Percentiles rank a stretch among this genome's conserved stretches.
These are phyloP conservation scores for Philaenus spumarius DNA, from an alignment of 1,140 invertebrate genomes.

Conservation along the genomic window DNA sequence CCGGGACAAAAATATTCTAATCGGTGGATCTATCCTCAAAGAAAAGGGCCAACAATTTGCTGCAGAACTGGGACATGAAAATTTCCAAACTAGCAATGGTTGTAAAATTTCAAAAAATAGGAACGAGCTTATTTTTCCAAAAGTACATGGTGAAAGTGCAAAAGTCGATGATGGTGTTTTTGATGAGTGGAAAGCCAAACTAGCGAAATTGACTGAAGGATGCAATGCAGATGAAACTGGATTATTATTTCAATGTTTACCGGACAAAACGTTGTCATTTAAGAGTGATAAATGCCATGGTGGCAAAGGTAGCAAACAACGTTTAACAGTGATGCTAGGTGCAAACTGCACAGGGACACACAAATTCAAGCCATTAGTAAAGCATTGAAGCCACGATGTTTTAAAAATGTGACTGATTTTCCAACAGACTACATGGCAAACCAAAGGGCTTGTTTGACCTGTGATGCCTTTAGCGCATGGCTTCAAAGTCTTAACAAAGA, in stretches of 20 bases:
- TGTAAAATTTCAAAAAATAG: too few species aligned
- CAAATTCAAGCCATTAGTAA: slow-evolving; percentile 37
- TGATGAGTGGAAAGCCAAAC: neutral
- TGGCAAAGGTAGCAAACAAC: slow-evolving; percentile 38
- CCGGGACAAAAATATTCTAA: too few species aligned
- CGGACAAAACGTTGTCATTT: slow-evolving; percentile 35
- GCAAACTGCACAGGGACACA: slow-evolving; percentile 37
- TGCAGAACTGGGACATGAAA: too few species aligned
- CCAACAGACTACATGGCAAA: too few species aligned
- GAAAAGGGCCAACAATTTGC: too few species aligned
- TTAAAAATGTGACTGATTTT: too few species aligned
- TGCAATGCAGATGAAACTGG: neutral
- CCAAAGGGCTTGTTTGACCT: too few species aligned
- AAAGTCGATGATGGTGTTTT: neutral
- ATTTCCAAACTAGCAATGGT: too few species aligned
- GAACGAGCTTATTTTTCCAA: neutral
- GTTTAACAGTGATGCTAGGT: slow-evolving; percentile 37
- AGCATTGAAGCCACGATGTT: too few species aligned
- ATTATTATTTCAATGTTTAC: neutral
- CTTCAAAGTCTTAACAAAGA: too few species aligned
- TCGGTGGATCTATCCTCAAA: too few species aligned
- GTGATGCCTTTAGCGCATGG: too few species aligned
- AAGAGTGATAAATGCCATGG: slow-evolving; percentile 34
- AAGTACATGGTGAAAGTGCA: neutral
- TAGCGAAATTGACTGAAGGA: neutral